Conservation (phyloP, 2,113 vertebrate species). For the Danio rerio region DNA sequence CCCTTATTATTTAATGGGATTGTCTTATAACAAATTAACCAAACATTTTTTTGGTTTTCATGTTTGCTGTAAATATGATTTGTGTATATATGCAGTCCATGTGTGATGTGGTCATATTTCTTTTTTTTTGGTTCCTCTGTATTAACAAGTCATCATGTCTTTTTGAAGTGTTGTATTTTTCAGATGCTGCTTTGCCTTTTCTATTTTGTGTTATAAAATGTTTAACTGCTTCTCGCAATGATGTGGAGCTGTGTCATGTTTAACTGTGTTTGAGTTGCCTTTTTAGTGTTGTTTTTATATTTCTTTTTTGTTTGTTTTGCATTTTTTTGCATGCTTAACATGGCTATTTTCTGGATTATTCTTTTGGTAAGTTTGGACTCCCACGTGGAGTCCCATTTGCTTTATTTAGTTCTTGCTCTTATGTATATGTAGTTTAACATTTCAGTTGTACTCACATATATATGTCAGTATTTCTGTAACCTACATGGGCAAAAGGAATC, state of each 20-base stretch:
- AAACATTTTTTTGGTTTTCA: neutral
- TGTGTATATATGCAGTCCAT: slow-evolving; percentile 17
- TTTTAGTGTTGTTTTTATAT: slow-evolving; percentile 52
- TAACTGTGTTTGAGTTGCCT: slow-evolving; percentile 46
- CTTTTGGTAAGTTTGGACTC: slow-evolving; percentile 97
- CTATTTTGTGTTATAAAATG: slow-evolving; percentile 38
- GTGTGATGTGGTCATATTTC: slow-evolving; percentile 27
- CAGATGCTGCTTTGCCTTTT: slow-evolving; percentile 49
- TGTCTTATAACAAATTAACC: neutral
- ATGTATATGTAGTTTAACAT: slow-evolving; percentile 63
- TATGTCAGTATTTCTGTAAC: slow-evolving; percentile 33
- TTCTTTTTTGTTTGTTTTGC: slow-evolving; percentile 79
- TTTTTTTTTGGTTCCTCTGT: slow-evolving; percentile 27
- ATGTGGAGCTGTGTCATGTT: slow-evolving; percentile 52
- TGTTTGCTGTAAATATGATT: slow-evolving; percentile 27
- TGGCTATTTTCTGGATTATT: slow-evolving; percentile 99
- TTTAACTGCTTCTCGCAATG: slow-evolving; percentile 51
- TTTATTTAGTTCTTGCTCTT: slow-evolving; percentile 61
- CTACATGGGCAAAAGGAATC: slow-evolving; percentile 55
- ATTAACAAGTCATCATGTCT: slow-evolving; percentile 48
- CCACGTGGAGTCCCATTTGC: slow-evolving; percentile 57
- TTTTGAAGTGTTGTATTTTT: slow-evolving; percentile 53
- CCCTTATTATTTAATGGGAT: neutral
- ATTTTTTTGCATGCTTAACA: slow-evolving; percentile 98
- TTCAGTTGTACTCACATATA: slow-evolving; percentile 63